Conservation (phyloP, 1,140 invertebrate genomes). For the Musca vetustissima region DNA sequence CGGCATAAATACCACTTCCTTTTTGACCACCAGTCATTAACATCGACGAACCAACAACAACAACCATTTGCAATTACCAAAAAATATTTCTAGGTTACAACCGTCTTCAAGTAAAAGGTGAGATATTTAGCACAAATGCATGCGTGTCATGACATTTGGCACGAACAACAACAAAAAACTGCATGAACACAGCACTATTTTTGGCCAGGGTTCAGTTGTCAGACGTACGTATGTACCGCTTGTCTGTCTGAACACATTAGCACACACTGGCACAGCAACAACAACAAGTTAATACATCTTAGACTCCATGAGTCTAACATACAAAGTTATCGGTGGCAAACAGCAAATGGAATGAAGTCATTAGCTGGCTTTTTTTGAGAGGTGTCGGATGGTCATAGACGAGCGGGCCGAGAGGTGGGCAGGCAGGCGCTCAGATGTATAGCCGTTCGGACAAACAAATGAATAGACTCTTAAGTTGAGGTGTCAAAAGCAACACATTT, state of each 20-base stretch:
- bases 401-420: too few species aligned
- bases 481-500: constrained; percentile 23
- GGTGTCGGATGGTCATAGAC: constrained; percentile 1
- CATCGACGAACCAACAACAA: too few species aligned
- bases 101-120: constrained; percentile 9
- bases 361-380: background rate
- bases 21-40: too few species aligned
- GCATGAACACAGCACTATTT: background rate
- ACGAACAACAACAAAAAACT: too few species aligned
- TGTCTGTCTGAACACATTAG: too few species aligned
- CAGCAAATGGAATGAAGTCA: constrained; percentile 2
- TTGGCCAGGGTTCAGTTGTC: constrained; percentile 8
- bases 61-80: constrained; percentile 3
- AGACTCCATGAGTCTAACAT: too few species aligned
- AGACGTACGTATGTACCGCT: too few species aligned
- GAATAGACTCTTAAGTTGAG: constrained; percentile 12
- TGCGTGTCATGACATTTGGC: constrained; percentile 23
- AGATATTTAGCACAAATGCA: constrained; percentile 24
- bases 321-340: too few species aligned
- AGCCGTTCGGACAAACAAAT: background rate
- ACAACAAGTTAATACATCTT: too few species aligned
- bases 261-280: too few species aligned
- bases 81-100: constrained; percentile 21
- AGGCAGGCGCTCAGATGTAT: background rate
- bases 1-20: too few species aligned